phyloP scores from a whole-genome alignment of 35 echinoderm and acorn worm genomes.

The Eucidaris tribuloides region DNA sequence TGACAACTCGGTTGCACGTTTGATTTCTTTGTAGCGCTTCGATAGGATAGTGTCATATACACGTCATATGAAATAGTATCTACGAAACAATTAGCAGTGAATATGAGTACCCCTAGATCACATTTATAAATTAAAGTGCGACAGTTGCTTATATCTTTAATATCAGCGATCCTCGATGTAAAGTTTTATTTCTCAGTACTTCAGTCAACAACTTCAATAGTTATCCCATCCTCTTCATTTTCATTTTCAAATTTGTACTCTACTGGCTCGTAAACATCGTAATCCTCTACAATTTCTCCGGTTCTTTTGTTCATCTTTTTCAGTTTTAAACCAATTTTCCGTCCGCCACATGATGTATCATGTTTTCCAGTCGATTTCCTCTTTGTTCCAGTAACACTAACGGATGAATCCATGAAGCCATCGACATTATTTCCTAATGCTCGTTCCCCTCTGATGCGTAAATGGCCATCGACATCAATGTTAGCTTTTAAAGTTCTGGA shows the following conservation, averaged over 20 bases:
- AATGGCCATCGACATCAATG: background rate
- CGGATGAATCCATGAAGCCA: background rate
- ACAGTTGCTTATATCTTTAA: too few species aligned
- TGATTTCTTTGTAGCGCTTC: too few species aligned
- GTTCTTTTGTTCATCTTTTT: background rate
- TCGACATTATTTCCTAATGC: too few species aligned
- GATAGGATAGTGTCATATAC: too few species aligned
- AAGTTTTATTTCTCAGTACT: too few species aligned
- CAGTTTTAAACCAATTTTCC: background rate
- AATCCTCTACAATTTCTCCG: background rate
- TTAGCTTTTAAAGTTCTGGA: background rate
- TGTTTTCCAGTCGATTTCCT: background rate
- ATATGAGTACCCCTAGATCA: too few species aligned
- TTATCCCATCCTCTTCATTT: background rate
- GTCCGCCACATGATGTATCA: background rate
- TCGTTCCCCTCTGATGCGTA: background rate
- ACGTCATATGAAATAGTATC: too few species aligned
- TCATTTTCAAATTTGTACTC: background rate
- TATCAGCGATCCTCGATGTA: too few species aligned
- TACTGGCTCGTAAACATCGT: background rate
- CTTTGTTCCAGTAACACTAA: background rate
- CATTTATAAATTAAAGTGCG: too few species aligned
- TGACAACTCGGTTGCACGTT: too few species aligned
- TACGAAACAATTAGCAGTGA: too few species aligned
- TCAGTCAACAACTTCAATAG: background rate